phyloP scores from a whole-genome alignment of 2,113 vertebrate species.

The Tetraodon nigroviridis region DNA sequence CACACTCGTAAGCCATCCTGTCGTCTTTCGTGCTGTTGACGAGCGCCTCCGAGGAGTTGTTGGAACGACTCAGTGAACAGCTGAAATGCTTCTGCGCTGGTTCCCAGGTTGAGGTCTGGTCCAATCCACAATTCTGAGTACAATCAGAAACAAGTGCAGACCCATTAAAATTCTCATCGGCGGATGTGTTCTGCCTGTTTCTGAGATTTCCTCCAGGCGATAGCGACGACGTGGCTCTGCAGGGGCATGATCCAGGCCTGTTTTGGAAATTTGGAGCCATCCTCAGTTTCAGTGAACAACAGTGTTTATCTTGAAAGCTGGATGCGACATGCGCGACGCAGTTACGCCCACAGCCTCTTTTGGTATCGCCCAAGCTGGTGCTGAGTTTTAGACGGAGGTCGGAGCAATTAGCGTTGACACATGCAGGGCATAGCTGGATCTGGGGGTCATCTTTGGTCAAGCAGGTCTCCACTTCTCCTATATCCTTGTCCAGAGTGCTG shows the following conservation, averaged over 20 bases:
- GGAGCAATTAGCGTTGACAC: not conserved
- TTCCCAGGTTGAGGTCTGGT: not conserved
- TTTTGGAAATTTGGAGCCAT: constrained; percentile 6
- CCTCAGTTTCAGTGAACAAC: constrained; percentile 3
- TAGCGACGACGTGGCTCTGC: not conserved
- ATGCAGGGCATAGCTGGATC: not conserved
- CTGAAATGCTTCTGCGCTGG: constrained; percentile 4
- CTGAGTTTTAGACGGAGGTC: constrained; percentile 4
- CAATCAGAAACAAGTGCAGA: not conserved
- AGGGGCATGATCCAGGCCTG: not conserved
- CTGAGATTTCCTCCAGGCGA: constrained; percentile 4
- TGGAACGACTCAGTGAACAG: constrained; percentile 3
- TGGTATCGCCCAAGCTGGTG: not conserved
- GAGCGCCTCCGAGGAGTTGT: constrained; percentile 13
- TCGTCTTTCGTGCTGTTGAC: constrained; percentile 25
- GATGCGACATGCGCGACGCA: not conserved
- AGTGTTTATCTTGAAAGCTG: not conserved
- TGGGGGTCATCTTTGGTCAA: constrained; percentile 7
- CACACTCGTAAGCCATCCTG: not conserved
- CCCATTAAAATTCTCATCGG: too few relatives aligned
- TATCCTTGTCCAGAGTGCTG: not conserved
- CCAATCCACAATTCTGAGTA: not conserved
- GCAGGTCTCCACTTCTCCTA: constrained; percentile 10
- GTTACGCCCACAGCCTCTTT: constrained; percentile 1
- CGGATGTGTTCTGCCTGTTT: not conserved